Evolutionary conservation across 2,888 invertebrate genomes (phyloP), one percentile per base, ranked within the genome.

Genomic region (Tortrix viridana): DNA sequence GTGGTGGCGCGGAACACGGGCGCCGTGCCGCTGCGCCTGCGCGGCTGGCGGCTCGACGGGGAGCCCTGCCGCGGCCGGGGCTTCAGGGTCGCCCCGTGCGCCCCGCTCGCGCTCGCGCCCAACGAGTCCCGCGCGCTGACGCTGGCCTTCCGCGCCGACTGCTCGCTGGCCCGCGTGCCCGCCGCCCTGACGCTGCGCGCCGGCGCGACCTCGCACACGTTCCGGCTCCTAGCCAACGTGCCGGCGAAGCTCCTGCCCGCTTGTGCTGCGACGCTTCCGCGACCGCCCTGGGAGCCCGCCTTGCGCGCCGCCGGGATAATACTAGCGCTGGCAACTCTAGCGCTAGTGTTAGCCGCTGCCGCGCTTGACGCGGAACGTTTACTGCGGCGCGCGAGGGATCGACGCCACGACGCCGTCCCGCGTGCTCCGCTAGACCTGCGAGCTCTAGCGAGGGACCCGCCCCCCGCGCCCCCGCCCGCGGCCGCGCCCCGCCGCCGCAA

Each of bases 1-100:
- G 97, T 98, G 81, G 95, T 95, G 2, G 96, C 97, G 20, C 94
- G 96, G 72, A 99, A 99, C 91, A 96, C 96, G n/a, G 99, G 99
- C 1, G 96, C 96, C 78, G 93, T 98, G 70, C 94, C 96, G n/a
- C 95, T 99, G 75, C 93, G 94, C 70, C 94, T 98, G 68, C 82
- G 81, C 71, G 84, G 73, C 55, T 88, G 86, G 88, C 75, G 80
- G 67, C 70, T 88, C 67, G 82, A 77, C 60, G 85, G 81, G 66
- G 71, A 61, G 68, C 71, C 80, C 49, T 89, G 89, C 80, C 73
- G 68, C 71, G 86, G 80, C 72, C 83, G 88, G 71, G 88, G 87
- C 69, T 87, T 86, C 82, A 79, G 81, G 1, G 72, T 88, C 67
- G 47, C 68, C 71, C 87, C 89, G 47, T 88, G 89, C 82, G 80